Evolutionary conservation across 2,113 vertebrate species (phyloP), one percentile per base, ranked within the genome.

Genomic region (Dicentrarchus labrax): DNA sequence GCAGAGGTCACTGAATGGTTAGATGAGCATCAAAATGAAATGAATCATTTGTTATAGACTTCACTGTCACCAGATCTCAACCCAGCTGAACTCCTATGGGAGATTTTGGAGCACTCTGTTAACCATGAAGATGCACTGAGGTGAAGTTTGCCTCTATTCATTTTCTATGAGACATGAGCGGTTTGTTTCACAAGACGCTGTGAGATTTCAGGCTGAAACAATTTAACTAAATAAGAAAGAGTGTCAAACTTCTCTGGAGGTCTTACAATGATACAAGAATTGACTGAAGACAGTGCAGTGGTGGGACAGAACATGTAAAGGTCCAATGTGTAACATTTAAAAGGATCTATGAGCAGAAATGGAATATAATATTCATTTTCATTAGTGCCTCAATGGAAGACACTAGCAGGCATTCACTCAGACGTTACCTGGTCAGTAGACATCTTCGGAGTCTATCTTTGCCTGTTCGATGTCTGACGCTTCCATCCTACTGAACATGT

Each of bases 41-140:
- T 56, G 21, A 69, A 73, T 87, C 60, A 50, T 22, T 53, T n/a
- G 8, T 21, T 48, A 17, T 17, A 48, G 21, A 39, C 19, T 56
- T 76, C 22, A 57, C 6, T 69, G 30, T 47, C 67, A 77, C 21
- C 45, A 38, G 36, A 72, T 78, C 22, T 75, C 60, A 59, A 59
- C 36, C 36, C 47, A 36, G n/a, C 62, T 60, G 61, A 73, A 54
- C 45, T 48, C 21, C 21, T 36, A 9, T 61, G 54, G 72, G 61
- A 38, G 30, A 30, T 7, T 54, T 61, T 0, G 2, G 6, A 41
- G 15, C 15, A n/a, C n/a, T 56, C 12, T 64, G 4, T 53, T 30
- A 61, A 62, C n/a, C 48, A 22, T 78, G 41, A 78, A 47, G 13
- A 53, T 16, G 24, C 15, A 15, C 50, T 17, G 43, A 54, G 11